Percentiles rank a stretch among this genome's conserved stretches.
Conservation (phyloP, 2,888 invertebrate genomes). For the Drosophila paracracens region DNA sequence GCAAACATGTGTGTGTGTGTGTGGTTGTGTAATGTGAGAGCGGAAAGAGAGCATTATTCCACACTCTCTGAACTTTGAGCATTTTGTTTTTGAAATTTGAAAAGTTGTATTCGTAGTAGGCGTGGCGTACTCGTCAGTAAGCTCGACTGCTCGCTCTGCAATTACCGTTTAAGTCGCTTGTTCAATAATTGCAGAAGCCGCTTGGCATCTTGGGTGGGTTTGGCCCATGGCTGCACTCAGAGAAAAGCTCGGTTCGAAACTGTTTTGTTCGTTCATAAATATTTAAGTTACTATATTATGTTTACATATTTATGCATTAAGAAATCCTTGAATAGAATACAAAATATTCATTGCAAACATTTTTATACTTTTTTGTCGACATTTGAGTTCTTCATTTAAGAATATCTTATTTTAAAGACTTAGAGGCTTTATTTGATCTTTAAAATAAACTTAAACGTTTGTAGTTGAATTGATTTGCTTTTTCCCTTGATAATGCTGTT, state of each 20-base stretch:
- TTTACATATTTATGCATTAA: neutral
- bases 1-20: neutral
- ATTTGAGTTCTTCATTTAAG: no score
- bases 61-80: neutral
- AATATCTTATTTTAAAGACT: no score
- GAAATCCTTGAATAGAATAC: no score
- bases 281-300: neutral
- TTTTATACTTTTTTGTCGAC: no score
- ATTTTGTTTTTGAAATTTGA: neutral
- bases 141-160: neutral
- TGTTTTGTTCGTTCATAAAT: neutral
- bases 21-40: neutral
- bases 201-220: neutral
- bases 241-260: neutral
- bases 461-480: neutral
- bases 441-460: neutral
- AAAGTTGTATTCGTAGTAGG: neutral
- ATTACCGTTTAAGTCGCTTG: conserved; percentile 7
- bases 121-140: neutral
- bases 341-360: no score
- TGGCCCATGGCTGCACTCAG: neutral
- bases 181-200: conserved; percentile 8
- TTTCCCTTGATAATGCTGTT: neutral
- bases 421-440: no score
- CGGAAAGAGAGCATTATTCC: neutral